Percentiles rank a stretch among this genome's conserved stretches.
Evolutionary conservation across 2,113 vertebrate species (phyloP).

Genomic region (Micronycteris hirsuta): DNA sequence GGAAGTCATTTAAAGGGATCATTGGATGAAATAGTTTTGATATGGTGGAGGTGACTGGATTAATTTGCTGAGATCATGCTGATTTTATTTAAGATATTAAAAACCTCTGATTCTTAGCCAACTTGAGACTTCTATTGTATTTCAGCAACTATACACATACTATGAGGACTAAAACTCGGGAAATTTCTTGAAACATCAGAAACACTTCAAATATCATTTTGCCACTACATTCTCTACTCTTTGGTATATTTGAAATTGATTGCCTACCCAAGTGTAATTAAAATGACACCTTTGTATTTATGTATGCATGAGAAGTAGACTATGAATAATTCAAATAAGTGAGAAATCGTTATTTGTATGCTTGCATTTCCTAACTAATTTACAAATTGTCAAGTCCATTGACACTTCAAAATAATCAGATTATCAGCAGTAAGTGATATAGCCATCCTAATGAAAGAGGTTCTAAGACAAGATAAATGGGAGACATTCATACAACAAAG

Average conservation of each 20-base stretch:
- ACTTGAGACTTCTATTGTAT: constrained; percentile 24
- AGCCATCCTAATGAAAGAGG: constrained; percentile 35
- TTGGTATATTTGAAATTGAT: not conserved
- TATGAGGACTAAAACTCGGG: not conserved
- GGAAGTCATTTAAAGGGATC: constrained; percentile 72
- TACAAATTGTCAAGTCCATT: constrained; percentile 48
- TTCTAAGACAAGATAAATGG: not conserved
- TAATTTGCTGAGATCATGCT: constrained; percentile 45
- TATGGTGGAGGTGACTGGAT: constrained; percentile 45
- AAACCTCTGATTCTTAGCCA: constrained; percentile 53
- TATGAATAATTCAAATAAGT: constrained; percentile 46
- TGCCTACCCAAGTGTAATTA: constrained; percentile 35
- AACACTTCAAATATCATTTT: not conserved
- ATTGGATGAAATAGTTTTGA: constrained; percentile 58
- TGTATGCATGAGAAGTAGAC: not conserved
- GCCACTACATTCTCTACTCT: constrained; percentile 35
- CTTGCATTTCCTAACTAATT: constrained; percentile 44
- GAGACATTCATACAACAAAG: constrained; percentile 19
- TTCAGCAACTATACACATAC: constrained; percentile 37
- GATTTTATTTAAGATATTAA: constrained; percentile 52
- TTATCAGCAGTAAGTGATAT: constrained; percentile 18
- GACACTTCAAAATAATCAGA: constrained; percentile 36
- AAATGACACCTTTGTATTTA: constrained; percentile 10
- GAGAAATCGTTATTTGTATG: constrained; percentile 46
- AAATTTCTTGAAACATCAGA: constrained; percentile 49